Conservation (phyloP, 2,888 invertebrate genomes). For the Cheilosia urbana region DNA sequence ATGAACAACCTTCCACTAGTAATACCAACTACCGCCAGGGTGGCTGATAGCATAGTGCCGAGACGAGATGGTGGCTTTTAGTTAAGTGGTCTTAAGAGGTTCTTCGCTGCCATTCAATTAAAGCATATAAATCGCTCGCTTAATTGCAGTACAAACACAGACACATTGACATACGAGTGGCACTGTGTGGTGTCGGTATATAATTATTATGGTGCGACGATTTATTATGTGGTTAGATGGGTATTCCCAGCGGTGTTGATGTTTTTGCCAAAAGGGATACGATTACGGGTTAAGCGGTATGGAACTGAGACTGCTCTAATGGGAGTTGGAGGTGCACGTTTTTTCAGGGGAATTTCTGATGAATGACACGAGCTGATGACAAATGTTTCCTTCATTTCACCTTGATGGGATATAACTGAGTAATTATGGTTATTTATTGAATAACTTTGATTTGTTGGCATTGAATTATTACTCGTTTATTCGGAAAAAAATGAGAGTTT, state of each 20-base stretch:
- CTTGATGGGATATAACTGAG: slow-evolving; percentile 22
- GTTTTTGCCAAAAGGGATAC: neutral
- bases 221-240: slow-evolving; percentile 18
- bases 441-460: too few species aligned
- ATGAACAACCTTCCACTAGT: slow-evolving; percentile 50
- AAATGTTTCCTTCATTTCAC: slow-evolving; percentile 21
- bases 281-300: too few species aligned
- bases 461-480: too few species aligned
- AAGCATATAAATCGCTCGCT: slow-evolving; percentile 62
- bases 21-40: neutral
- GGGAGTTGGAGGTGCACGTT: too few species aligned
- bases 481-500: too few species aligned
- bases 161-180: slow-evolving; percentile 19
- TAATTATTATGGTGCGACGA: slow-evolving; percentile 5
- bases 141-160: slow-evolving; percentile 42
- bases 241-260: neutral
- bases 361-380: neutral
- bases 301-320: too few species aligned
- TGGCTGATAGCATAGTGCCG: neutral
- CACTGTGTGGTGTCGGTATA: neutral
- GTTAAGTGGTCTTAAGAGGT: slow-evolving; percentile 63
- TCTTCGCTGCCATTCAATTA: slow-evolving; percentile 56
- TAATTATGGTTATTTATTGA: slow-evolving; percentile 23
- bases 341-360: neutral
- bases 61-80: slow-evolving; percentile 47